Conservation (phyloP, 2,888 invertebrate species). For the Homarus gammarus region DNA sequence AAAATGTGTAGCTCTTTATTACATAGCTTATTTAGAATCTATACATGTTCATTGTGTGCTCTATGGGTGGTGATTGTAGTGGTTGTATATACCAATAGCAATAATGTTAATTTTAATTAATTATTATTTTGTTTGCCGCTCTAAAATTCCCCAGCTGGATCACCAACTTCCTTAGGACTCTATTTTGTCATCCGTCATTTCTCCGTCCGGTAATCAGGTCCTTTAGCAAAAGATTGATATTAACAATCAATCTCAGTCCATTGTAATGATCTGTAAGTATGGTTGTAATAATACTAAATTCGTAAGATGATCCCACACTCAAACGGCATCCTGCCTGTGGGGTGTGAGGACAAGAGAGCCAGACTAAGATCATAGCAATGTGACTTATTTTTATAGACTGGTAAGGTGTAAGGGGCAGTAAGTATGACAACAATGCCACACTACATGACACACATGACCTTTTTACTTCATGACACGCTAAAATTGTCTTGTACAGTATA, state of each 20-base stretch:
- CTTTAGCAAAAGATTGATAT: background rate
- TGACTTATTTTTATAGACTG: background rate
- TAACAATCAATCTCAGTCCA: background rate
- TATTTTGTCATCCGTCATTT: constrained; percentile 4
- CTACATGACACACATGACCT: background rate
- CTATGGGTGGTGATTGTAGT: background rate
- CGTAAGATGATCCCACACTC: background rate
- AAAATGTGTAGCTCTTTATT: background rate
- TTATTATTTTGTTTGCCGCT: background rate
- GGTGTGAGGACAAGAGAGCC: background rate
- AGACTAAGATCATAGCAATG: background rate
- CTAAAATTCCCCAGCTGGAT: background rate
- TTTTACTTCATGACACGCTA: background rate
- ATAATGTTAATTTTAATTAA: background rate
- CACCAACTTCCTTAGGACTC: background rate
- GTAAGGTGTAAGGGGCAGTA: background rate
- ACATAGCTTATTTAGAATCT: background rate
- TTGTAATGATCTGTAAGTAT: background rate
- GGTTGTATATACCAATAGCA: background rate
- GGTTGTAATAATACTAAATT: background rate
- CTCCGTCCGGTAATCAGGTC: constrained; percentile 15
- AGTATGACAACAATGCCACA: background rate
- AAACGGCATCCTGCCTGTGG: background rate
- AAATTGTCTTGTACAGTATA: background rate
- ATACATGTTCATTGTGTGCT: background rate